Base-by-base conservation (phyloP, 2,888 invertebrate species). In the Hyppa rectilinea region DNA sequence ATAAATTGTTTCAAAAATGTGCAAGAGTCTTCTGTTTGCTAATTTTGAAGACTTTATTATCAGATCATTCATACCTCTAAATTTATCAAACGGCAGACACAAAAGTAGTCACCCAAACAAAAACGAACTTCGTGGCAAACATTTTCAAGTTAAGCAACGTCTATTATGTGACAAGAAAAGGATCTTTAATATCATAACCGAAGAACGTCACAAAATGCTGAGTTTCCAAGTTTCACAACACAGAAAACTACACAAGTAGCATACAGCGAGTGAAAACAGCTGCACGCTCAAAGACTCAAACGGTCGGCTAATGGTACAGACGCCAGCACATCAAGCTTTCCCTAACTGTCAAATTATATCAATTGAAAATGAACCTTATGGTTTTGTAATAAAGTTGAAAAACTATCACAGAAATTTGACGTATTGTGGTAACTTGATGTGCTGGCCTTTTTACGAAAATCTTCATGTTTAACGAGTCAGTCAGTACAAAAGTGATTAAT, bases 81-180 rank as follows among this genome's bases (percentile, higher is more conserved):
- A 36, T 20, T 31, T 6, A 12, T 20, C 36, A 38, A 26, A 55
- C n/a, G 26, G 0, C 12, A 29, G 50, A 40, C 14, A 49, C 29
- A 53, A 71, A 58, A 63, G n/a, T 10, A 20, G 4, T 14, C 34
- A 61, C 26, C 4, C 12, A 31, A 31, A 61, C 20, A 29, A 61
- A 61, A 29, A 10, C 17, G 2, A 47, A 17, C 17, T 73, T n/a
- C 9, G 1, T 55, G 9, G 17, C 14, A 45, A 56, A 74, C 50
- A n/a, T 34, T 52, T 52, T 26, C 12, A 56, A 10, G 20, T 58
- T 38, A 62, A 73, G 45, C 55, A 36, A 12, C 43, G 3, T 49
- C 34, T 43, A 59, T 59, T 80, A 17, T 75, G 14, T 1, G 12
- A 49, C n/a, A 68, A 75, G 58, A 62, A 66, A 62, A 71, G 55